Conservation (phyloP, 2,797 vertebrate genomes). For the Micrastur ruficollis region DNA sequence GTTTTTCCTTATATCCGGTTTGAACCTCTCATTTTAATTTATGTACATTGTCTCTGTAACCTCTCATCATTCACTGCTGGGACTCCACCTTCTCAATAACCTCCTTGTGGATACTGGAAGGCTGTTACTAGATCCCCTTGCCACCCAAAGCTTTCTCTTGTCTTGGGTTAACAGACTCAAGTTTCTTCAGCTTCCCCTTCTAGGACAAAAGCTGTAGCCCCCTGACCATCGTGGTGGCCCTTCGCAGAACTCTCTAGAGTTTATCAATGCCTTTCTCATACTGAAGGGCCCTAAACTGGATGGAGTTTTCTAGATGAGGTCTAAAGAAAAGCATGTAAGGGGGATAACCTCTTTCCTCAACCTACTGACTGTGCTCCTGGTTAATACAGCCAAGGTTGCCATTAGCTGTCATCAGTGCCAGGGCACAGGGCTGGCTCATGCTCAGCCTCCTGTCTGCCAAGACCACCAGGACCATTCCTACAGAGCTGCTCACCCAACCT, state of each 20-base stretch:
- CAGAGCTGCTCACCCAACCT: background rate
- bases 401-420: accelerated
- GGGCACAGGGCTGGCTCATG: background rate
- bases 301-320: background rate
- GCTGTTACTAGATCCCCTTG: background rate
- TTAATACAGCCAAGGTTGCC: background rate
- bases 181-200: background rate
- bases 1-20: background rate
- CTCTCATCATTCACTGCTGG: background rate
- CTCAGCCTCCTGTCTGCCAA: background rate
- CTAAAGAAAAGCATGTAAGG: background rate
- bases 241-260: accelerated
- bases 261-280: background rate
- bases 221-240: background rate
- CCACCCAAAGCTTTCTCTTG: background rate
- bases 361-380: background rate
- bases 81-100: background rate
- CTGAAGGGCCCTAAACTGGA: background rate
- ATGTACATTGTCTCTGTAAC: background rate
- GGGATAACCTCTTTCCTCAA: background rate
- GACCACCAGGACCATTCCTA: background rate
- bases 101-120: background rate
- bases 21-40: background rate
- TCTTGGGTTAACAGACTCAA: background rate
- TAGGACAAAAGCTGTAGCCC: background rate